Percentiles rank a stretch among this genome's conserved stretches.
These are phyloP conservation scores for Hydractinia symbiolongicarpus DNA, from an alignment of 30 jellyfish, hydroid and myxozoan species.

Conservation along the genomic window DNA sequence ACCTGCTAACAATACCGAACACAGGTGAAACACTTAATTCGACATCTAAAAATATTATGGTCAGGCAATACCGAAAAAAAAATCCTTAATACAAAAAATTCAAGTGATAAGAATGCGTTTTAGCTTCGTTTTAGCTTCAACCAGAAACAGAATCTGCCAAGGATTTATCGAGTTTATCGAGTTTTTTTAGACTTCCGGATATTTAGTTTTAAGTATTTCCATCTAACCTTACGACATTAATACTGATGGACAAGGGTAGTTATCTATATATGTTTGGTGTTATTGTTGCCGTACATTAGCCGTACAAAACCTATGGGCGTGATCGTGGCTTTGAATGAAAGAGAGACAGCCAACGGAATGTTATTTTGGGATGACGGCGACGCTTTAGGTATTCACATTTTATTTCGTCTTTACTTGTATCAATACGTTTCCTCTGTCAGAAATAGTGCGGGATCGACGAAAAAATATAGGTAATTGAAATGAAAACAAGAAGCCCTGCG, in stretches of 20 bases:
- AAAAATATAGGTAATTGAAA: no score
- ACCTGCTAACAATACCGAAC: slow-evolving; percentile 67
- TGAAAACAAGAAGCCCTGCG: no score
- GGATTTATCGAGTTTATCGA: no score
- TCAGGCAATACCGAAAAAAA: no score
- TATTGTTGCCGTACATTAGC: slow-evolving; percentile 38
- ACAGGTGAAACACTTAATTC: slow-evolving; percentile 33
- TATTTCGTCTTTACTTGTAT: no score
- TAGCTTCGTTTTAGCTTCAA: not conserved
- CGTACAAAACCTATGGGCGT: slow-evolving; percentile 68
- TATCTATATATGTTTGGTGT: no score
- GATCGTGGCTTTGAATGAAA: slow-evolving; percentile 51
- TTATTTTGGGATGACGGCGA: slow-evolving; percentile 94
- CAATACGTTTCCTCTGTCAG: no score
- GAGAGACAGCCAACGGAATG: slow-evolving; percentile 56
- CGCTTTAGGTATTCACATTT: slow-evolving; percentile 35
- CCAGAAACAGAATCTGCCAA: not conserved
- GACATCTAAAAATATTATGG: not conserved
- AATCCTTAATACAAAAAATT: not conserved
- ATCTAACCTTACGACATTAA: no score
- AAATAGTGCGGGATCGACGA: no score
- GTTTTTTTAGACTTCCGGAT: not conserved
- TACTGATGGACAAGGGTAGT: no score
- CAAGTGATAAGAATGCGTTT: not conserved
- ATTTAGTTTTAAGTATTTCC: not conserved